Percentiles rank a stretch among this genome's conserved stretches.
phyloP scores from a whole-genome alignment of 92 coral and sea anemone genomes.

The Ricordea florida region DNA sequence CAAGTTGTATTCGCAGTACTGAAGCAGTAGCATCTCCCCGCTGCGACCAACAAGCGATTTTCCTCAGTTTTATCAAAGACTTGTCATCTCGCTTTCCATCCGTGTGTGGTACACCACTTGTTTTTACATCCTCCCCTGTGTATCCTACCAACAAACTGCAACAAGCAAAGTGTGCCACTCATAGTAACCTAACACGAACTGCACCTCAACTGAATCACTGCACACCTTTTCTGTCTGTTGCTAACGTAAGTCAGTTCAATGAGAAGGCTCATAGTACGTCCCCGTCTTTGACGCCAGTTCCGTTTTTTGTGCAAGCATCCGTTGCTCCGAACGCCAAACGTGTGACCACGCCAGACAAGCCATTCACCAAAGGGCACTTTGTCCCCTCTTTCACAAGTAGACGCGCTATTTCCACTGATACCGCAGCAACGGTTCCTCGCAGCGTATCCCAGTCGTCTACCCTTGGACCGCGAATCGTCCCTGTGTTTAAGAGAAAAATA shows the following conservation, averaged over 20 bases:
- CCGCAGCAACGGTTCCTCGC: not conserved
- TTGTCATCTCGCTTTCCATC: slow-evolving; percentile 73
- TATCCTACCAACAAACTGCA: slow-evolving; percentile 71
- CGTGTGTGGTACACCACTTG: slow-evolving; percentile 78
- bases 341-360: too few relatives aligned
- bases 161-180: slow-evolving; percentile 60
- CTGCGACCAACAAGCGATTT: slow-evolving; percentile 89
- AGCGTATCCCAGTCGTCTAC: not conserved
- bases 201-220: slow-evolving; percentile 50
- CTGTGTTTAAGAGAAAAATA: not conserved
- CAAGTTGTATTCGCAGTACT: slow-evolving; percentile 80
- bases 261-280: too few relatives aligned
- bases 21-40: slow-evolving; percentile 74
- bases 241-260: too few relatives aligned
- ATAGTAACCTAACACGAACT: slow-evolving; percentile 72
- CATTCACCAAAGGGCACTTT: not conserved
- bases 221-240: too few relatives aligned
- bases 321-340: too few relatives aligned
- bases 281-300: too few relatives aligned
- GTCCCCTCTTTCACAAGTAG: slow-evolving; percentile 11
- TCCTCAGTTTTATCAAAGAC: slow-evolving; percentile 74
- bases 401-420: not conserved
- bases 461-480: not conserved
- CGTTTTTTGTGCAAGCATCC: too few relatives aligned
- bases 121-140: slow-evolving; percentile 71